Percentiles rank a stretch among this genome's conserved stretches.
Conservation (phyloP, 2,888 invertebrate species). For the Herminia tarsipennalis region DNA sequence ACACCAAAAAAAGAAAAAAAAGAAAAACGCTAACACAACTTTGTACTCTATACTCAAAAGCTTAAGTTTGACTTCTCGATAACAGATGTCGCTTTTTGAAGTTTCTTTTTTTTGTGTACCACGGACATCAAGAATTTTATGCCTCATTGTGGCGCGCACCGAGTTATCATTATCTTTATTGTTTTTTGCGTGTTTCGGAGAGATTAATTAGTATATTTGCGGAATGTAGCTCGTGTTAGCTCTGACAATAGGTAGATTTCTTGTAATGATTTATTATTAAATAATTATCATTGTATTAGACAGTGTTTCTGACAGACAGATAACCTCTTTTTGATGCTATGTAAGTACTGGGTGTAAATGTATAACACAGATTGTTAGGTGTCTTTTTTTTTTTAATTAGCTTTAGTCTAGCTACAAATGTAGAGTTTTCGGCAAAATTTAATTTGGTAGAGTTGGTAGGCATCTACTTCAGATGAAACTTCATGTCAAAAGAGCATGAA, state of each 20-base stretch:
- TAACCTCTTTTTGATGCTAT: too few relatives aligned
- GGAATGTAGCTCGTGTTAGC: conserved; percentile 35
- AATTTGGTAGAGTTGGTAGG: too few relatives aligned
- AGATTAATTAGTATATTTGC: conserved; percentile 44
- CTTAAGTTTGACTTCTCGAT: conserved; percentile 40
- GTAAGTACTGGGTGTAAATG: too few relatives aligned
- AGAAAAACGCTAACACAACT: conserved; percentile 16
- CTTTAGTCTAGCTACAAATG: too few relatives aligned
- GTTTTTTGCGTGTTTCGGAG: conserved; percentile 43
- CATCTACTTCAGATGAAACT: too few relatives aligned
- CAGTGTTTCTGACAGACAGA: not conserved
- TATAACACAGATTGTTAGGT: too few relatives aligned
- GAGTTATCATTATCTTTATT: conserved; percentile 43
- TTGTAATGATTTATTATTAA: conserved; percentile 29
- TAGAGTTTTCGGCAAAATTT: too few relatives aligned
- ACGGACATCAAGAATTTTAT: conserved; percentile 52
- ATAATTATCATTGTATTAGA: conserved; percentile 20
- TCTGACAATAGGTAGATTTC: conserved; percentile 22
- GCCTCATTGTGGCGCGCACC: conserved; percentile 55
- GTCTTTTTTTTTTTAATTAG: too few relatives aligned
- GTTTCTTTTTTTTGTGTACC: conserved; percentile 47
- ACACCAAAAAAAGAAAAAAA: conserved; percentile 40
- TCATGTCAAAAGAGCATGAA: too few relatives aligned
- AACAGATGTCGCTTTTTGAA: conserved; percentile 34
- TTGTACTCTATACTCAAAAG: conserved; percentile 29